A percentile compares a stretch with the other conserved stretches of the same genome.
Conservation (phyloP, 2,888 invertebrate genomes). For the Amphipyra tragopoginis region DNA sequence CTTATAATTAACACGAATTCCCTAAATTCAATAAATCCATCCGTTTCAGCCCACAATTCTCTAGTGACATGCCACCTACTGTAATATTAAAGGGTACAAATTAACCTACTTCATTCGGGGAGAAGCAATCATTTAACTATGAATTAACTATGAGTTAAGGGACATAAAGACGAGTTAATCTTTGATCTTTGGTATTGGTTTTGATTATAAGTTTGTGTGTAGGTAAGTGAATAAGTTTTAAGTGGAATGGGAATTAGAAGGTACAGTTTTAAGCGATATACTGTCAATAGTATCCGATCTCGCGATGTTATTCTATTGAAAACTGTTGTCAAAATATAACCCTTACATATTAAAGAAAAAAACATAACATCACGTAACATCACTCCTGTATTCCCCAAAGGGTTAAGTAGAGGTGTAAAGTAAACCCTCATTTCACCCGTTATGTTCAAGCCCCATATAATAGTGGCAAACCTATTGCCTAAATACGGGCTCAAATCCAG, state of each 20-base stretch:
- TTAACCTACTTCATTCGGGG: constrained; percentile 46
- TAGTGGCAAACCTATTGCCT: too few relatives aligned
- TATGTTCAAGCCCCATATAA: too few relatives aligned
- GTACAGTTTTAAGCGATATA: neutral
- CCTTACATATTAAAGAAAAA: too few relatives aligned
- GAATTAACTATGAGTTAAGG: constrained; percentile 58
- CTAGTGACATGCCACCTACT: constrained; percentile 52
- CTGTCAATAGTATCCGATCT: neutral
- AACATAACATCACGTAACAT: too few relatives aligned
- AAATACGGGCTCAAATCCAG: too few relatives aligned
- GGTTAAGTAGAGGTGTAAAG: too few relatives aligned
- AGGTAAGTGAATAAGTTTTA: constrained; percentile 40
- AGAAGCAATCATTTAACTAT: constrained; percentile 54
- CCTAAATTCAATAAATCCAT: constrained; percentile 53
- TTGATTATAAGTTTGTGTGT: constrained; percentile 32
- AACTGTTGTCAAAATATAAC: too few relatives aligned
- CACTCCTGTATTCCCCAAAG: too few relatives aligned
- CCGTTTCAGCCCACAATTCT: constrained; percentile 32
- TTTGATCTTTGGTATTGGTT: constrained; percentile 41
- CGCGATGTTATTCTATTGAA: neutral
- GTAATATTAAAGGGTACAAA: constrained; percentile 58
- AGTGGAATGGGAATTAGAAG: neutral
- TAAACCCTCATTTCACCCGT: too few relatives aligned
- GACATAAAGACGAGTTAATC: constrained; percentile 42
- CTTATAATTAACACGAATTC: constrained; percentile 45